phyloP scores from a whole-genome alignment of 1,140 invertebrate species.

The Lasaia peninsularis region DNA sequence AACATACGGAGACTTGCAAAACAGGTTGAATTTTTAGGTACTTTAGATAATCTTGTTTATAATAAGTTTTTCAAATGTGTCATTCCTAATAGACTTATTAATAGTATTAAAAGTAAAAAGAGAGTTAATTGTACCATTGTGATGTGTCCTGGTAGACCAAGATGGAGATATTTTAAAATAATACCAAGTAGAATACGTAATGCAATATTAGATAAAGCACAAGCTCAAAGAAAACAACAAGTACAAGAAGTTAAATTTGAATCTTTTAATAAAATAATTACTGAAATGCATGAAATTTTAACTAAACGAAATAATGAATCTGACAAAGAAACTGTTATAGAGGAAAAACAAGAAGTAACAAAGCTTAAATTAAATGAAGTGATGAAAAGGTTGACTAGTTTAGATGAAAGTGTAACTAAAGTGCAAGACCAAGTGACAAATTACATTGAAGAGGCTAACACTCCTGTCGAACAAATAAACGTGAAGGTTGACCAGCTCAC shows the following conservation, averaged over 20 bases:
- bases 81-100: conserved; percentile 43
- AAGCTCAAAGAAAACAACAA: conserved; percentile 47
- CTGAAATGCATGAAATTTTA: conserved; percentile 51
- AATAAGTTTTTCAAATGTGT: conserved; percentile 50
- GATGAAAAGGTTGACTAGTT: conserved; percentile 39
- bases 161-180: conserved; percentile 47
- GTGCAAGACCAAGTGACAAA: conserved; percentile 41
- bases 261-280: conserved; percentile 42
- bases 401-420: conserved; percentile 44
- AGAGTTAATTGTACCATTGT: conserved; percentile 41
- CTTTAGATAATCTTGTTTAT: conserved; percentile 60
- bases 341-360: conserved; percentile 24
- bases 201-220: conserved; percentile 56
- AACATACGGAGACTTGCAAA: conserved; percentile 68
- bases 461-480: conserved; percentile 46
- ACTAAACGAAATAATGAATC: conserved; percentile 27
- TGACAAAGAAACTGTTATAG: conserved; percentile 25
- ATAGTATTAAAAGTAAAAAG: conserved; percentile 45
- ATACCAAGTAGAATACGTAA: conserved; percentile 49
- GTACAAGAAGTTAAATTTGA: conserved; percentile 44
- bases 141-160: conserved; percentile 50
- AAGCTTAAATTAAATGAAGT: conserved; percentile 41
- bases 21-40: conserved; percentile 70
- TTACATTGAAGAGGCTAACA: conserved; percentile 37
- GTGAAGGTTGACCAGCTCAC: conserved; percentile 58